Evolutionary conservation across 2,797 vertebrate species (phyloP).

Genomic region (Crenuchus spilurus): DNA sequence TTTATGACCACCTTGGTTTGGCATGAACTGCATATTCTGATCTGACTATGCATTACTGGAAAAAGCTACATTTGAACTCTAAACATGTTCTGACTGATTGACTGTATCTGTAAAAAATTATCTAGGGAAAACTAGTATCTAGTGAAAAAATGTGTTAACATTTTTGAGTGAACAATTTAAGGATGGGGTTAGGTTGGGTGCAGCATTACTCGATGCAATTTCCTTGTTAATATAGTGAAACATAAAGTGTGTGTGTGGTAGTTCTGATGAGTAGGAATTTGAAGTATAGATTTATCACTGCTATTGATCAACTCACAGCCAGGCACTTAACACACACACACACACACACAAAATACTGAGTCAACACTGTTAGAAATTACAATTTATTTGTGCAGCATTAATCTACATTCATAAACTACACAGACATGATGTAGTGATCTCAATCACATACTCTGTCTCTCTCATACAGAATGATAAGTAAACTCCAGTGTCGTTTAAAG

Average conservation of each 20-base stretch:
- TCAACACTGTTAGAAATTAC: slow-evolving; percentile 68
- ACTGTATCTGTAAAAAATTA: too few species aligned
- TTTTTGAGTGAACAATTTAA: too few species aligned
- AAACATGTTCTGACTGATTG: too few species aligned
- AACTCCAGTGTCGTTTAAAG: slow-evolving; percentile 36
- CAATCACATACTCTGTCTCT: slow-evolving; percentile 34
- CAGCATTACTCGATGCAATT: too few species aligned
- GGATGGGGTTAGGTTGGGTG: too few species aligned
- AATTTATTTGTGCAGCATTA: slow-evolving; percentile 75
- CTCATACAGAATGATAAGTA: slow-evolving; percentile 29
- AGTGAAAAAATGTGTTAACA: too few species aligned
- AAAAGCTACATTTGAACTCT: too few species aligned
- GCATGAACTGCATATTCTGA: too few species aligned
- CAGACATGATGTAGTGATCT: slow-evolving; percentile 23
- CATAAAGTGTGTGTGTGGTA: slow-evolving; percentile 49
- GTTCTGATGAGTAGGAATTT: slow-evolving; percentile 67
- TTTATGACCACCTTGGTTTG: too few species aligned
- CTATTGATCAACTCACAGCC: slow-evolving; percentile 73
- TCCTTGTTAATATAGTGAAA: too few species aligned
- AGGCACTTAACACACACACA: slow-evolving; percentile 61
- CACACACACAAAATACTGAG: slow-evolving; percentile 49
- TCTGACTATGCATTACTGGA: too few species aligned
- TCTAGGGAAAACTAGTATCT: too few species aligned
- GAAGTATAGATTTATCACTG: slow-evolving; percentile 76
- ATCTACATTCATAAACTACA: slow-evolving; percentile 71